Conservation (phyloP, 2,113 vertebrate species). For the Boleophthalmus pectinirostris region DNA sequence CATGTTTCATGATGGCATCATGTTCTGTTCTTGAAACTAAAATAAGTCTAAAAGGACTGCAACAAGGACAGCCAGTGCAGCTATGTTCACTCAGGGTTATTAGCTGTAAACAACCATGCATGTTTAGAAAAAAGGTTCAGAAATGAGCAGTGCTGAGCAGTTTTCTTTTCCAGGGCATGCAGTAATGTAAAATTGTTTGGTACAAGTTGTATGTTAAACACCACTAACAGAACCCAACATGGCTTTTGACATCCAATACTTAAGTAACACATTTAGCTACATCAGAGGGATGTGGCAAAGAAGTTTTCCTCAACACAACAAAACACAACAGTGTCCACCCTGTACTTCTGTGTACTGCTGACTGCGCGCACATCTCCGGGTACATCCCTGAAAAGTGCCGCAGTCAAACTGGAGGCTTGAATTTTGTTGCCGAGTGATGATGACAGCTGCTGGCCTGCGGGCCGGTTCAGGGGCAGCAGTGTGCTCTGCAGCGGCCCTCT, state of each 20-base stretch:
- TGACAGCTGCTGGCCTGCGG: conserved; percentile 53
- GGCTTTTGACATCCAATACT: background rate
- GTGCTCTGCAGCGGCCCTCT: conserved; percentile 45
- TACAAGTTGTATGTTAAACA: too few species aligned
- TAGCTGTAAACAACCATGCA: background rate
- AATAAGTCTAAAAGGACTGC: conserved; percentile 14
- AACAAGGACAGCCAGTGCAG: background rate
- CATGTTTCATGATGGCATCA: conserved; percentile 39
- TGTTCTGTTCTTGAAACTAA: conserved; percentile 37
- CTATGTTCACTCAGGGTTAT: background rate
- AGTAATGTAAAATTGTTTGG: too few species aligned
- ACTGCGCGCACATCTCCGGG: conserved; percentile 12
- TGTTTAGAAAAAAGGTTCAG: background rate
- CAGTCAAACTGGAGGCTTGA: conserved; percentile 40
- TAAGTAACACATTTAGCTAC: background rate
- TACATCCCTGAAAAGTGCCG: conserved; percentile 43
- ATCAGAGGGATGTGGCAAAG: background rate
- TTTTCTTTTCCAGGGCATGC: too few species aligned
- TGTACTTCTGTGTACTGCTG: conserved; percentile 4
- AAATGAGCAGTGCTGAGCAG: too few species aligned
- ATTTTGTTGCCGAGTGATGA: conserved; percentile 47
- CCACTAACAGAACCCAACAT: too few species aligned
- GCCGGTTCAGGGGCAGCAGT: conserved; percentile 52
- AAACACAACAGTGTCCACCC: background rate
- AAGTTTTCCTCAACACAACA: background rate